Percentiles rank a stretch among this genome's conserved stretches.
phyloP scores from a whole-genome alignment of 2,888 invertebrate species.

The Margaritifera margaritifera region DNA sequence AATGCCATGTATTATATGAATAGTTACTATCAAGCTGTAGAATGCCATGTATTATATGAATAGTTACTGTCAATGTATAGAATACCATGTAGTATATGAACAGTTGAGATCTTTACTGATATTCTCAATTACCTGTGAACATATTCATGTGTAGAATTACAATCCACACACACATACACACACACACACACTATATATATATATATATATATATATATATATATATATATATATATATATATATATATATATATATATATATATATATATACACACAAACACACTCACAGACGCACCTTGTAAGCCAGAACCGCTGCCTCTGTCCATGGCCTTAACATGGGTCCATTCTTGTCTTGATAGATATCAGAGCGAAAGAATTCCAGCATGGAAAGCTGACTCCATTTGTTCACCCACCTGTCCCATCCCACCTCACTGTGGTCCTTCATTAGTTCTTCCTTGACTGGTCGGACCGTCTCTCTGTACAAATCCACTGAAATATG shows the following conservation, averaged over 20 bases:
- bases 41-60: background rate
- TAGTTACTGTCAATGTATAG: too few relatives aligned
- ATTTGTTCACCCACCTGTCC: slow-evolving; percentile 23
- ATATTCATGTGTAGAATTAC: slow-evolving; percentile 1
- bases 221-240: too few relatives aligned
- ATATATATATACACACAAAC: slow-evolving; percentile 1
- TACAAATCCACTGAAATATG: slow-evolving; percentile 14
- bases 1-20: slow-evolving; percentile 5
- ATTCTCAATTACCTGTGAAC: too few relatives aligned
- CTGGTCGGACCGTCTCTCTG: slow-evolving; percentile 13
- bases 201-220: too few relatives aligned
- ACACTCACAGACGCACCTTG: background rate
- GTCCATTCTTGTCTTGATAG: background rate
- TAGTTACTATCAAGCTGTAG: slow-evolving; percentile 10
- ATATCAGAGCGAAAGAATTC: slow-evolving; percentile 13
- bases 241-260: too few relatives aligned
- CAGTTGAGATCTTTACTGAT: too few relatives aligned
- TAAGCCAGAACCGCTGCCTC: slow-evolving; percentile 16
- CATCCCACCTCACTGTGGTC: slow-evolving; percentile 12
- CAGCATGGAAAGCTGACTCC: slow-evolving; percentile 21
- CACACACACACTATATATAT: too few relatives aligned
- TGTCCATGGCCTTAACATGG: slow-evolving; percentile 25
- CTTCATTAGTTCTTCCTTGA: slow-evolving; percentile 12
- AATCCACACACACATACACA: background rate
- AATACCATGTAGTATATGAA: too few relatives aligned